Evolutionary conservation across 1,140 invertebrate genomes (phyloP).

Genomic region (Rhopalosiphum maidis): DNA sequence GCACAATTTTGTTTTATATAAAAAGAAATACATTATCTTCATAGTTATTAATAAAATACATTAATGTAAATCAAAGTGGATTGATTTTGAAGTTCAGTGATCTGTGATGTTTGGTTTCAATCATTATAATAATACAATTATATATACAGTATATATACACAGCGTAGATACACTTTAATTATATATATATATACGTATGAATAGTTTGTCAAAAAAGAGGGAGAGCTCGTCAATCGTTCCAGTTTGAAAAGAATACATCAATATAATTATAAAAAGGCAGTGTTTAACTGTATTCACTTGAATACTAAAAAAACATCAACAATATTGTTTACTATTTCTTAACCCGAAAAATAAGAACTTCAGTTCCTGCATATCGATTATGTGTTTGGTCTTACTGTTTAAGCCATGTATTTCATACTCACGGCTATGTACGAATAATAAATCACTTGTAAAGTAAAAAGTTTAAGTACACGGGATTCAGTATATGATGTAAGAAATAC

Average conservation of each 20-base stretch:
- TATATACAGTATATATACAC: not conserved
- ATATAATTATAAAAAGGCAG: not conserved
- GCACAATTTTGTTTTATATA: not conserved
- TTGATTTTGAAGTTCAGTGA: not conserved
- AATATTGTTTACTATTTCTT: not conserved
- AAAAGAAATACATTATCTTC: not conserved
- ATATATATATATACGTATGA: not conserved
- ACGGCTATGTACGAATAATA: not conserved
- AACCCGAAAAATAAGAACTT: not conserved
- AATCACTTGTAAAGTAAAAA: not conserved
- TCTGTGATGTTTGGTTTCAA: not conserved
- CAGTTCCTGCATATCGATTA: not conserved
- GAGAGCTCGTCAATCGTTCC: not conserved
- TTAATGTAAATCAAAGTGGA: constrained; percentile 8
- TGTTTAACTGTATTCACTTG: not conserved
- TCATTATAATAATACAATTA: not conserved
- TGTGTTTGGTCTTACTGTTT: not conserved
- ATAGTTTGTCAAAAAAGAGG: not conserved
- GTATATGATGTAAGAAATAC: not conserved
- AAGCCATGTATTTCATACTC: not conserved
- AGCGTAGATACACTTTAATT: not conserved
- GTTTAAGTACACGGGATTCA: not conserved
- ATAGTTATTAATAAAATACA: not conserved
- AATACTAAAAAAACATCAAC: not conserved
- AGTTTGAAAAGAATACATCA: not conserved